Conservation (phyloP, 2,797 vertebrate genomes). For the Zenarchopterus dispar region DNA sequence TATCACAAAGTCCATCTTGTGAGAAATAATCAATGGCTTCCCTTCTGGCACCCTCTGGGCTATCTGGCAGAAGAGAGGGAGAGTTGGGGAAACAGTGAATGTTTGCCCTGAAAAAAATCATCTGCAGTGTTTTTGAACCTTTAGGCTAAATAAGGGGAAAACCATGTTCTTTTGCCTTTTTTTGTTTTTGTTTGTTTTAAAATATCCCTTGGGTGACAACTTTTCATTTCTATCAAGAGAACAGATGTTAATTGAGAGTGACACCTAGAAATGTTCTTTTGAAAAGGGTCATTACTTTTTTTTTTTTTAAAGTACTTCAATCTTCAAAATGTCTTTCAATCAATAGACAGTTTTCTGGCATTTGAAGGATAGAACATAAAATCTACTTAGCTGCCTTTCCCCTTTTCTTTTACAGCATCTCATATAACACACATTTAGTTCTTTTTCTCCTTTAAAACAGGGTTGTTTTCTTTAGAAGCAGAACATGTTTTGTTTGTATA, state of each 20-base stretch:
- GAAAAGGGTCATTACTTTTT: constrained; percentile 57
- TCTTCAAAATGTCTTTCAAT: constrained; percentile 35
- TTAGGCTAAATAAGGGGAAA: constrained; percentile 35
- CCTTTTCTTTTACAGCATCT: not conserved
- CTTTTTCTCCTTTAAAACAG: no score
- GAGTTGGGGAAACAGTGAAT: constrained; percentile 44
- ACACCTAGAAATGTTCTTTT: constrained; percentile 53
- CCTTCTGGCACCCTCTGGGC: constrained; percentile 63
- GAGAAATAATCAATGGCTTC: constrained; percentile 74
- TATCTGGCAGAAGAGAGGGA: constrained; percentile 48
- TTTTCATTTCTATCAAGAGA: constrained; percentile 52
- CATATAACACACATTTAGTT: not conserved
- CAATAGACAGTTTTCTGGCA: constrained; percentile 29
- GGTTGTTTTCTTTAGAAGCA: no score
- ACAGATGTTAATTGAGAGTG: constrained; percentile 71
- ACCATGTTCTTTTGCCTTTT: constrained; percentile 10
- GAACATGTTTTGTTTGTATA: no score
- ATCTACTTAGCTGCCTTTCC: constrained; percentile 8
- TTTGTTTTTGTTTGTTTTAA: constrained; percentile 39
- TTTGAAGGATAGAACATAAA: constrained; percentile 25
- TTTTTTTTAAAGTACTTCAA: no score
- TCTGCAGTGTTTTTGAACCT: constrained; percentile 51
- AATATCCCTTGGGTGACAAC: constrained; percentile 57
- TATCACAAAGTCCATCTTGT: constrained; percentile 64
- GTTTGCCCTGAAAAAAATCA: constrained; percentile 43